These are phyloP conservation scores for Oenanthe oenanthe DNA, from an alignment of 2,113 vertebrate species.

Conservation along the genomic window DNA sequence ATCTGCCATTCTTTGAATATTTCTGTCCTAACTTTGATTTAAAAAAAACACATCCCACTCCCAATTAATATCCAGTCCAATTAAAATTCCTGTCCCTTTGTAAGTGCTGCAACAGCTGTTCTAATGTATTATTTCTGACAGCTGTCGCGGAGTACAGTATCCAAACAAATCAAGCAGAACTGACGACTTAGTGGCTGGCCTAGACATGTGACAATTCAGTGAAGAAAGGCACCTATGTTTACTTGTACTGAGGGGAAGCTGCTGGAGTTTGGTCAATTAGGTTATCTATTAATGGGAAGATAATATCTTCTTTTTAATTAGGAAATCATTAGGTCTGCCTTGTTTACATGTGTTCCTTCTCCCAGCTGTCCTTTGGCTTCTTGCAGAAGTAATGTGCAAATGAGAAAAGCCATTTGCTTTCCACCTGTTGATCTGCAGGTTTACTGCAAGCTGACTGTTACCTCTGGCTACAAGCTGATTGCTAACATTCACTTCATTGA, in stretches of 20 bases:
- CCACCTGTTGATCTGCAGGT: neutral
- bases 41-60: neutral
- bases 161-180: conserved; percentile 77
- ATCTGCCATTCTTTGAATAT: conserved; percentile 29
- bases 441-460: neutral
- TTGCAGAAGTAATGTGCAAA: neutral
- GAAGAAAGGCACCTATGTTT: neutral
- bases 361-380: conserved; percentile 41
- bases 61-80: conserved; percentile 58
- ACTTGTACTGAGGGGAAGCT: neutral
- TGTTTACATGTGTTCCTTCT: conserved; percentile 57
- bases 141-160: conserved; percentile 65
- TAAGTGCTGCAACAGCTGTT: conserved; percentile 78
- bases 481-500: neutral
- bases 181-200: conserved; percentile 49
- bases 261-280: conserved; percentile 49
- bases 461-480: neutral
- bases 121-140: conserved; percentile 77
- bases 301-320: conserved; percentile 60
- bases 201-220: conserved; percentile 22
- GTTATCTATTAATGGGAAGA: conserved; percentile 61
- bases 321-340: conserved; percentile 46
- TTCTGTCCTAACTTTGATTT: neutral
- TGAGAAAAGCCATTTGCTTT: conserved; percentile 4
- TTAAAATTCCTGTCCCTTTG: conserved; percentile 71